phyloP scores from a whole-genome alignment of 1,140 invertebrate genomes.

The Leptopilina clavipes region DNA sequence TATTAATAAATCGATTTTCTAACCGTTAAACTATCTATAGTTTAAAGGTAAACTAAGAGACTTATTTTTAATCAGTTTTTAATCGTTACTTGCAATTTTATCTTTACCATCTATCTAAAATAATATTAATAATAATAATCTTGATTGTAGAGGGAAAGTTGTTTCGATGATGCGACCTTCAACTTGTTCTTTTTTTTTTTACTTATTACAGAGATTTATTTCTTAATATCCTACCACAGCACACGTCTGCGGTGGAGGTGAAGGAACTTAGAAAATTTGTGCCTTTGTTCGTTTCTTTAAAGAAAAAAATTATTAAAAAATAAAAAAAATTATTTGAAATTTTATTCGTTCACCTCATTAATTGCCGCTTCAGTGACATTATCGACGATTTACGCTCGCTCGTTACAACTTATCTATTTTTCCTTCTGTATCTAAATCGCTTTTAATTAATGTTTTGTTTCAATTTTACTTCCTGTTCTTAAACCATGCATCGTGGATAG shows the following conservation, averaged over 20 bases:
- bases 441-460: slow-evolving; percentile 52
- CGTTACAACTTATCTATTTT: slow-evolving; percentile 59
- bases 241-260: slow-evolving; percentile 32
- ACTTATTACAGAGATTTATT: slow-evolving; percentile 39
- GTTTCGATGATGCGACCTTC: slow-evolving; percentile 51
- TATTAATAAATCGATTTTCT: slow-evolving; percentile 30
- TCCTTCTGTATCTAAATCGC: slow-evolving; percentile 52
- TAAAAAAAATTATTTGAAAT: neutral
- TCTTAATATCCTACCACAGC: slow-evolving; percentile 49
- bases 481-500: slow-evolving; percentile 48
- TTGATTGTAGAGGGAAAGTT: slow-evolving; percentile 64
- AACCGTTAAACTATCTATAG: slow-evolving; percentile 49
- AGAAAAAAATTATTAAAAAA: slow-evolving; percentile 19
- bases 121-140: slow-evolving; percentile 51
- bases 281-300: slow-evolving; percentile 11
- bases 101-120: slow-evolving; percentile 49
- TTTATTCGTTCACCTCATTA: slow-evolving; percentile 36
- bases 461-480: slow-evolving; percentile 53
- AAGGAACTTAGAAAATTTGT: slow-evolving; percentile 37
- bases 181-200: slow-evolving; percentile 15
- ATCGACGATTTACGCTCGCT: slow-evolving; percentile 64
- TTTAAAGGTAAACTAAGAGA: slow-evolving; percentile 54
- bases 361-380: slow-evolving; percentile 39
- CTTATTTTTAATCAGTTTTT: slow-evolving; percentile 59
- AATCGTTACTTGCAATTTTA: slow-evolving; percentile 48